Evolutionary conservation across 2,113 vertebrate species (phyloP), one percentile per base, ranked within the genome.

Genomic region (Macquaria australasica): DNA sequence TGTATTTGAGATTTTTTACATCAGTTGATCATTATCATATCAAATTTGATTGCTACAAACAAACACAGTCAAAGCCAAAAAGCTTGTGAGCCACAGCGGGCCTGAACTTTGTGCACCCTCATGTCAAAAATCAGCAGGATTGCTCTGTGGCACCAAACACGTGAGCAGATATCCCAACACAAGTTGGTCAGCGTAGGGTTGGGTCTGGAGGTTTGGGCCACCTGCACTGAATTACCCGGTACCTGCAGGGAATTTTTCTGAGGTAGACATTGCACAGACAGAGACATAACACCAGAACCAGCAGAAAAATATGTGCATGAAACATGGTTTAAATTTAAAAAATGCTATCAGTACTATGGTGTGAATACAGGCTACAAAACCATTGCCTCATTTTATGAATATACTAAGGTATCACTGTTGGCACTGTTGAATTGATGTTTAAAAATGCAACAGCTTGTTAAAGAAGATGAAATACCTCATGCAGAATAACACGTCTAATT

Each of bases 401-500:
- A 43, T 9, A 39, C 23, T 8, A 7, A 77, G 18, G 37, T 34
- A 45, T 55, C 53, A 28, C 43, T n/a, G n/a, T n/a, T 81, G 45
- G 60, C 0, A 5, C 25, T 64, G 6, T 45, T 41, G 5, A 31
- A 67, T 23, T 48, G 7, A 70, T 41, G 39, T 71, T 71, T 28
- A 41, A 37, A 74, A 80, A 74, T 23, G 39, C 1, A 34, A 20
- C 21, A 12, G 7, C 34, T 14, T 66, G 37, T 45, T 71, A 8
- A 72, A 71, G n/a, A 60, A 63, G 23, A 41, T 39, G 9, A 64
- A 68, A 53, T 20, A 31, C 31, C 76, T 43, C 59, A 55, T 8
- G 37, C 51, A 31, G 63, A 79, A 81, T 5, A 68, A 73, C 18
- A 28, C 3, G 45, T 18, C 53, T 16, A 31, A 88, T 81, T 87